A percentile compares a stretch with the other conserved stretches of the same genome.
Evolutionary conservation across 2,797 vertebrate genomes (phyloP).

Genomic region (Cheirogaleus major): DNA sequence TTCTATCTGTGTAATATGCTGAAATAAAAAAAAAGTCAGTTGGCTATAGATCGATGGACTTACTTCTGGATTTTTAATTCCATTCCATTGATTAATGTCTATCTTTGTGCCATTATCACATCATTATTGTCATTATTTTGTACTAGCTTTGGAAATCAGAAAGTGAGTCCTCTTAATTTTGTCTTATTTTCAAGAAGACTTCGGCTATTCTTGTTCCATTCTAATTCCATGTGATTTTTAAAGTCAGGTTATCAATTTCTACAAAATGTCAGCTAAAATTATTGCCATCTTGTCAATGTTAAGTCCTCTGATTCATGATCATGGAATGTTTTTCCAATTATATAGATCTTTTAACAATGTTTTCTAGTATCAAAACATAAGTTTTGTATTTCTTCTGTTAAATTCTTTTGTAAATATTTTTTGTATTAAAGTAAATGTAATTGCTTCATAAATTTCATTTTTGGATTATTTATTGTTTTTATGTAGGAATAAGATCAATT

Average conservation of each 20-base stretch:
- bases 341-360: background rate
- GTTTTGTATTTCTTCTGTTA: background rate
- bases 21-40: background rate
- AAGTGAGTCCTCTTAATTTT: background rate
- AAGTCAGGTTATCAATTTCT: background rate
- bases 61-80: background rate
- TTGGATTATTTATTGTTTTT: background rate
- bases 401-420: background rate
- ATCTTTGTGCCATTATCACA: background rate
- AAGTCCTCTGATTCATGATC: background rate
- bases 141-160: background rate
- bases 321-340: background rate
- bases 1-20: no score
- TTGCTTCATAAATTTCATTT: background rate
- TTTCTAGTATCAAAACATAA: background rate
- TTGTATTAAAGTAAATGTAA: background rate
- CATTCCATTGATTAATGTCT: background rate
- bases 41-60: background rate
- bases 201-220: background rate
- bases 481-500: background rate
- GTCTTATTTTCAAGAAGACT: background rate
- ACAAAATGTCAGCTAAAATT: background rate
- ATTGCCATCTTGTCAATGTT: background rate
- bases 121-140: background rate
- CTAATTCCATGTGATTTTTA: background rate